Conservation (phyloP, 2,888 invertebrate species). For the Hymenopus coronatus region DNA sequence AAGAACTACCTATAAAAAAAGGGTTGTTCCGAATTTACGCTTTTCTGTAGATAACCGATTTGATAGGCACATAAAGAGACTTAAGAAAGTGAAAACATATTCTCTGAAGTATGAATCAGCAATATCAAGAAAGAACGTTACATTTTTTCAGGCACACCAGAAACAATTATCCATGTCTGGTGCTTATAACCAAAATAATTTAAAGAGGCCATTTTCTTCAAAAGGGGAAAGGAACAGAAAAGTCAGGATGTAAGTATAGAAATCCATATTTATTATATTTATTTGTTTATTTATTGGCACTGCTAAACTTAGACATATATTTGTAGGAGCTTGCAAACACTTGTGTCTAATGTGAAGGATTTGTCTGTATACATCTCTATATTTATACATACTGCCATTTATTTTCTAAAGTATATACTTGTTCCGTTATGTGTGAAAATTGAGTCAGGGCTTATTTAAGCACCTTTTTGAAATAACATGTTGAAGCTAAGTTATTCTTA, state of each 20-base stretch:
- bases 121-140: background rate
- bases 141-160: background rate
- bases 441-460: too few relatives aligned
- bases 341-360: too few relatives aligned
- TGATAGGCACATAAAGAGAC: background rate
- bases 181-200: background rate
- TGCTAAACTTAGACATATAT: too few relatives aligned
- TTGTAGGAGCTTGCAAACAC: too few relatives aligned
- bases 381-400: too few relatives aligned
- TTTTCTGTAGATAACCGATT: slow-evolving; percentile 22
- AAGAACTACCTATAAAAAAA: background rate
- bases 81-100: slow-evolving; percentile 25
- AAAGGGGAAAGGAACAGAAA: slow-evolving; percentile 14
- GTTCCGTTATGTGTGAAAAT: too few relatives aligned
- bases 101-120: slow-evolving; percentile 20
- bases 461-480: too few relatives aligned
- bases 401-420: too few relatives aligned
- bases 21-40: background rate
- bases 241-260: slow-evolving; percentile 24
- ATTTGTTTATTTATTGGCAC: too few relatives aligned
- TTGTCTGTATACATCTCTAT: too few relatives aligned
- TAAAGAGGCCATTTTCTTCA: background rate
- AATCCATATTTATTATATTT: background rate
- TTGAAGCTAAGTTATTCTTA: too few relatives aligned
- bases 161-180: background rate